Evolutionary conservation across 1,140 invertebrate genomes (phyloP), one percentile per base, ranked within the genome.

Genomic region (Eueides isabella): DNA sequence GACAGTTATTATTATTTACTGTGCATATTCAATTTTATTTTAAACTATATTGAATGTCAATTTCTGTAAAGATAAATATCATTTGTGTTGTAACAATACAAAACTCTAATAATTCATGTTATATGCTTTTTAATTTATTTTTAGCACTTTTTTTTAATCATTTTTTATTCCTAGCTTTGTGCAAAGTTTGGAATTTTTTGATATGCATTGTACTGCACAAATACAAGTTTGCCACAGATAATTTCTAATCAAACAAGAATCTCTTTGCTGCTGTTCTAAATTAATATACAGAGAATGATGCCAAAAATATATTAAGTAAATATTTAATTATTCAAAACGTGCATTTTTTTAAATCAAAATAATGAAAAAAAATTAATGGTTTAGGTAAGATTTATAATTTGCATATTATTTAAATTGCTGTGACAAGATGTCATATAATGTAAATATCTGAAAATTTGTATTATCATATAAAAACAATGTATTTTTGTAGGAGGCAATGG

Each of bases 401-500:
- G 9, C 41, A 19, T 55, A 48, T 38, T 76, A 29, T 33, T 77
- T 69, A 66, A 61, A 62, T 33, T 77, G 31, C 75, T 68, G 71
- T 72, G 71, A 76, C 61, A 69, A 69, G 48, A 19, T 55, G 48
- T 7, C 26, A 55, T 11, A 11, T n/a, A 38, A 31, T 44, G 35
- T 35, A 55, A 70, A 70, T 64, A 67, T 65, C 19, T 62, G 38
- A 68, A 62, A 71, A 55, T 35, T 55, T 71, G 19, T 71, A 67
- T n/a, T 16, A 48, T 28, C 33, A 64, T 28, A 66, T 41, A 67
- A 65, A 69, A 72, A 38, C 33, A 30, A 72, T 69, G 71, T 76
- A 76, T 76, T 76, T 76, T 76, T 76, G 75, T 76, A 76, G 71
- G 11, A 72, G 31, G 63, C 26, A 16, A 69, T 23, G 19, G 68